Conservation (phyloP, 2,113 vertebrate species). For the Coregonus clupeaformis region DNA sequence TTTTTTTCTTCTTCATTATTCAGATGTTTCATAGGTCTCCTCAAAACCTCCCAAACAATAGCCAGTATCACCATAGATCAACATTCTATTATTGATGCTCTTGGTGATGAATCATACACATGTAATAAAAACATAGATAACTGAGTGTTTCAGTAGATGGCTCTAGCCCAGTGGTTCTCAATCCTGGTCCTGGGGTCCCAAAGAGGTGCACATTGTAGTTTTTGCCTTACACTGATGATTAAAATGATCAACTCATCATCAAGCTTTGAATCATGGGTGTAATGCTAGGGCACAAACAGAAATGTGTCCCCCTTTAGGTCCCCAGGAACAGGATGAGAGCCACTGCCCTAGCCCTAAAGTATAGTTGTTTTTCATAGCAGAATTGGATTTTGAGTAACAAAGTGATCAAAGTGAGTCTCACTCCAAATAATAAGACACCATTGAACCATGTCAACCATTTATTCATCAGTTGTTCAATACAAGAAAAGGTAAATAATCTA, state of each 20-base stretch:
- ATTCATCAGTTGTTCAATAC: slow-evolving; percentile 66
- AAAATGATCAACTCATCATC: no score
- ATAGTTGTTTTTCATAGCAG: not conserved
- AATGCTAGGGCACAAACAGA: no score
- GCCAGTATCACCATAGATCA: no score
- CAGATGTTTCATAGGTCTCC: not conserved
- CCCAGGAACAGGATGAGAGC: not conserved
- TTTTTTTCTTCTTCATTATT: not conserved
- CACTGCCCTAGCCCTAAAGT: not conserved
- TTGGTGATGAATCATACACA: not conserved
- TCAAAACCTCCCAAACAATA: not conserved
- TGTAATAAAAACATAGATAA: no score
- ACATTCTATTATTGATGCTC: not conserved
- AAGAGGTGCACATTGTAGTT: no score
- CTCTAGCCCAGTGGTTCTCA: no score
- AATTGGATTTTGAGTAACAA: not conserved
- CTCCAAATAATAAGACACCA: not conserved
- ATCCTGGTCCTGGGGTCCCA: no score
- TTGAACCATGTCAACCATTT: slow-evolving; percentile 69
- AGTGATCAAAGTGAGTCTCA: not conserved
- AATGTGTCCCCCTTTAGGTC: no score
- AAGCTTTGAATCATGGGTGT: no score
- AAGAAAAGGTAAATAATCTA: slow-evolving; percentile 38
- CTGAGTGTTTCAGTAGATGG: no score
- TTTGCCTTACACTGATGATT: no score